These are phyloP conservation scores for Paedocypris sp. DNA, from an alignment of 2,113 vertebrate genomes.

Conservation along the genomic window DNA sequence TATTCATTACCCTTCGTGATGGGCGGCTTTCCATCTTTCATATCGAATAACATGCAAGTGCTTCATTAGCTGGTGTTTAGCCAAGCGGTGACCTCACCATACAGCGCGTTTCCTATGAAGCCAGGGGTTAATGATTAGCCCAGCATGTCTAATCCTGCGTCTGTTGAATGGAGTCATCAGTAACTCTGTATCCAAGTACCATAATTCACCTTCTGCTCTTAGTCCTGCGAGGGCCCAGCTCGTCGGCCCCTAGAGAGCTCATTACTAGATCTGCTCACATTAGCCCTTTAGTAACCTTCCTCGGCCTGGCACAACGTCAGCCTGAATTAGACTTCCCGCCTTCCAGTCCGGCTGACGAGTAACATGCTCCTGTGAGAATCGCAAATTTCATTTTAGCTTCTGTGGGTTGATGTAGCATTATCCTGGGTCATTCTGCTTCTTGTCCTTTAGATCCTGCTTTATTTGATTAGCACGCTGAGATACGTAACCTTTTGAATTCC, in stretches of 20 bases:
- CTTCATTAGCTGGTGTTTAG: constrained; percentile 10
- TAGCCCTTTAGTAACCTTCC: constrained; percentile 64
- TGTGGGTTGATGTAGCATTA: constrained; percentile 17
- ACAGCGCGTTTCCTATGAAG: constrained; percentile 10
- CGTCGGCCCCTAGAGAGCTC: constrained; percentile 60
- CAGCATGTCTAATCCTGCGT: not conserved
- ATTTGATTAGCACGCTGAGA: too few relatives aligned
- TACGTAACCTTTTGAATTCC: too few relatives aligned
- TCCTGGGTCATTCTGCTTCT: too few relatives aligned
- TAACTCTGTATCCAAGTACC: constrained; percentile 17
- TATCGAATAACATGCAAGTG: not conserved
- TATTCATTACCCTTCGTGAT: constrained; percentile 30
- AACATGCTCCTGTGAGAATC: constrained; percentile 34
- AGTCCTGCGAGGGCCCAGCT: constrained; percentile 16
- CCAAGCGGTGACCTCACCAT: constrained; percentile 14
- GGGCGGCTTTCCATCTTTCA: constrained; percentile 1
- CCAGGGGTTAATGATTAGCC: constrained; percentile 21
- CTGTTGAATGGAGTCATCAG: constrained; percentile 8
- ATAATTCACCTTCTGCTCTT: constrained; percentile 38
- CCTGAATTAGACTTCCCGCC: constrained; percentile 46
- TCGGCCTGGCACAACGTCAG: constrained; percentile 44
- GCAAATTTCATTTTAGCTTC: constrained; percentile 24
- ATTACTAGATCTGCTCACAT: constrained; percentile 63
- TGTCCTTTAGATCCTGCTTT: too few relatives aligned
- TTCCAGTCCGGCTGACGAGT: constrained; percentile 41